These are phyloP conservation scores for silkworm (Bombyx mori) DNA, from an alignment of 1,140 invertebrate genomes.

Conservation along the genomic window ASM3026992v2 NC_085114.1:10404501-10405000, in stretches of 20 bases:
- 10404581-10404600: constrained; percentile 40
- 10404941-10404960: constrained; percentile 6
- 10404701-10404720: constrained; percentile 38
- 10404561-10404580: constrained; percentile 29
- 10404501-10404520: neutral
- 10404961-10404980: constrained; percentile 5
- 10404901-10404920: constrained; percentile 28
- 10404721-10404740: constrained; percentile 23
- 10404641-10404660: constrained; percentile 52
- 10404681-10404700: constrained; percentile 33
- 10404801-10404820: constrained; percentile 24
- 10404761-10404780: constrained; percentile 12
- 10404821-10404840: constrained; percentile 28
- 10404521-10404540: too few species aligned
- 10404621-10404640: constrained; percentile 53
- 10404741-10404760: constrained; percentile 15
- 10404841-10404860: constrained; percentile 19
- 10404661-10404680: constrained; percentile 46
- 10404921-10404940: constrained; percentile 17
- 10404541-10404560: constrained; percentile 1
- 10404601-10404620: constrained; percentile 48
- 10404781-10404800: constrained; percentile 44
- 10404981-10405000: neutral
- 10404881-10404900: constrained; percentile 37
- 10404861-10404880: constrained; percentile 25